These are phyloP conservation scores for Molossus molossus DNA, from an alignment of 2,797 vertebrate genomes.

Conservation along the genomic window DNA sequence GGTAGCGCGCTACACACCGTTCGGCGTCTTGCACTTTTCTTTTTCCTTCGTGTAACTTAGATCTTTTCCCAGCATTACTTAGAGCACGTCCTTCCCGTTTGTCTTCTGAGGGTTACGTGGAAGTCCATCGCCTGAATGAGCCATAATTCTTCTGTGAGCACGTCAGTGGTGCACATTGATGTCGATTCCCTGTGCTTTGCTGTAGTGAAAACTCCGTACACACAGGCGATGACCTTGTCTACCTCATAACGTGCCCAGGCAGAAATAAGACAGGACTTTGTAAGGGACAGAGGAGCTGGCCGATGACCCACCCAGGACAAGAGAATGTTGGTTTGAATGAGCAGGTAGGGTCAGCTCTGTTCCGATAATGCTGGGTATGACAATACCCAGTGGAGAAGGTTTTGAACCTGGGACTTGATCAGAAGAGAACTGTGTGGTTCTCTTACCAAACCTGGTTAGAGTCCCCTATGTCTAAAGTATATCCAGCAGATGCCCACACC, in stretches of 20 bases:
- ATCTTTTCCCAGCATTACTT: background rate
- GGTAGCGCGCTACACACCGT: background rate
- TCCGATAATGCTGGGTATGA: background rate
- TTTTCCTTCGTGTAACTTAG: background rate
- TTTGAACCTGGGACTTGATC: background rate
- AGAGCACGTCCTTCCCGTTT: background rate
- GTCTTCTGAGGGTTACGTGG: background rate
- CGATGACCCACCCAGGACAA: background rate
- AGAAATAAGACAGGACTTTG: background rate
- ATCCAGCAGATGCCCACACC: background rate
- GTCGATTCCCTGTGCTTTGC: background rate
- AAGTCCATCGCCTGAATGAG: background rate
- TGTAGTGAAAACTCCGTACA: background rate
- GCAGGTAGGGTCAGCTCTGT: background rate
- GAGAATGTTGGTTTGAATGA: background rate
- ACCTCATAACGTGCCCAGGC: background rate
- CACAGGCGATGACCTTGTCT: background rate
- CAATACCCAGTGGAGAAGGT: background rate
- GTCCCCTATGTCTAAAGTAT: background rate
- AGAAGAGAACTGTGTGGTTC: background rate
- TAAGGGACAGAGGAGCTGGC: background rate
- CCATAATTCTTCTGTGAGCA: background rate
- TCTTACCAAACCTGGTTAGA: background rate
- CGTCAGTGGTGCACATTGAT: background rate
- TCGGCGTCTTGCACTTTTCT: background rate